These are phyloP conservation scores for Apus apus DNA, from an alignment of 2,113 vertebrate species.

Conservation along the genomic window DNA sequence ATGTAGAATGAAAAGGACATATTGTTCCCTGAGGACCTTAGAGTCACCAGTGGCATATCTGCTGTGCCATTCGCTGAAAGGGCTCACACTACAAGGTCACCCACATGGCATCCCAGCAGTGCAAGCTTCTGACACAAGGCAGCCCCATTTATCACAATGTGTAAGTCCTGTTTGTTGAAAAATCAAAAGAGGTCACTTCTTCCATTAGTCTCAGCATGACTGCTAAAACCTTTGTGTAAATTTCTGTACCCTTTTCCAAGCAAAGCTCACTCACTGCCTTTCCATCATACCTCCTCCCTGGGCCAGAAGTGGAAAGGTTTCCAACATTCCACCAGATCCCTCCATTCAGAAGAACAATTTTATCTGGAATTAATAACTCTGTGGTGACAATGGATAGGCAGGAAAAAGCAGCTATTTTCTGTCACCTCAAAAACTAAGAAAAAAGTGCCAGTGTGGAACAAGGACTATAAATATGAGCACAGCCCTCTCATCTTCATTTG, in stretches of 20 bases:
- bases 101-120: not conserved
- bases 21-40: not conserved
- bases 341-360: not conserved
- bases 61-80: not conserved
- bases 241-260: not conserved
- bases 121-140: not conserved
- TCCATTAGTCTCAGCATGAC: not conserved
- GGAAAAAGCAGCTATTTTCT: not conserved
- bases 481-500: not conserved
- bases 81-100: not conserved
- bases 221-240: not conserved
- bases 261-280: not conserved
- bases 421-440: not conserved
- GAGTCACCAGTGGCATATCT: not conserved
- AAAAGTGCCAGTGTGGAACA: not conserved
- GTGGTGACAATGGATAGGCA: not conserved
- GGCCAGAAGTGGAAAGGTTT: not conserved
- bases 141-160: not conserved
- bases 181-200: not conserved
- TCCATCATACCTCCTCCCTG: not conserved
- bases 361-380: not conserved
- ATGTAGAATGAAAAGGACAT: not conserved
- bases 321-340: not conserved
- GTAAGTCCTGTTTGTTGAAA: not conserved
- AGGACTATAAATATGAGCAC: not conserved